Base-by-base conservation (phyloP, 1,140 invertebrate genomes). In the Caerostris darwini region DNA sequence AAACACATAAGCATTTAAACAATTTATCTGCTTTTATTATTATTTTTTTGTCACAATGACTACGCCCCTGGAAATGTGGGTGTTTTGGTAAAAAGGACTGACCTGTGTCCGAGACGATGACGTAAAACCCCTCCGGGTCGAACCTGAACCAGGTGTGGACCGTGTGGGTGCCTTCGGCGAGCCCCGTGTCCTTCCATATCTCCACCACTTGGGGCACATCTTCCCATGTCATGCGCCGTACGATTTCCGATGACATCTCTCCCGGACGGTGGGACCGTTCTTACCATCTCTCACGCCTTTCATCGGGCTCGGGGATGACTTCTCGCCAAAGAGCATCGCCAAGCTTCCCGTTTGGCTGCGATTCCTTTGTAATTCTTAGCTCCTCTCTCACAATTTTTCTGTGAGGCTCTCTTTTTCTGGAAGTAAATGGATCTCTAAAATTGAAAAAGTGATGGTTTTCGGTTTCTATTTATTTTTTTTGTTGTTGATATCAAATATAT, bases 121-220 rank as follows among this genome's bases (percentile, higher is more conserved):
- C 95, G n/a, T 89, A 94, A 82, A 95, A 95, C 17, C 95, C 95
- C 8, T 95, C 94, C 0, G 95, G 95, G 85, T 95, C 95, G 17
- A 95, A 92, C 12, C 90, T 57, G 53, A 94, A 94, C 86, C 95
- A 95, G 5, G 94, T 93, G 8, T 95, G 91, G 7, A 95, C 58
- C 12, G 94, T 95, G 82, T 95, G 86, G 0, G 86, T 93, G 7
- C 95, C 95, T 89, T 95, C 95, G 56, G 95, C 91, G 1, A 95
- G 94, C 19, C 95, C 95, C 59, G 95, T 94, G 34, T 95, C 92
- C 34, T 81, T 92, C 95, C 95, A 95, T 12, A 95, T 95, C 57
- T 95, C 94, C 7, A 95, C 67, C 53, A 94, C 95, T 77, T 95
- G 92, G 5, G 69, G 83, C 77, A 95, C 81, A 77, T 95, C 95